These are phyloP conservation scores for Siphlonurus alternatus DNA, from an alignment of 2,888 invertebrate genomes.

Conservation along the genomic window DNA sequence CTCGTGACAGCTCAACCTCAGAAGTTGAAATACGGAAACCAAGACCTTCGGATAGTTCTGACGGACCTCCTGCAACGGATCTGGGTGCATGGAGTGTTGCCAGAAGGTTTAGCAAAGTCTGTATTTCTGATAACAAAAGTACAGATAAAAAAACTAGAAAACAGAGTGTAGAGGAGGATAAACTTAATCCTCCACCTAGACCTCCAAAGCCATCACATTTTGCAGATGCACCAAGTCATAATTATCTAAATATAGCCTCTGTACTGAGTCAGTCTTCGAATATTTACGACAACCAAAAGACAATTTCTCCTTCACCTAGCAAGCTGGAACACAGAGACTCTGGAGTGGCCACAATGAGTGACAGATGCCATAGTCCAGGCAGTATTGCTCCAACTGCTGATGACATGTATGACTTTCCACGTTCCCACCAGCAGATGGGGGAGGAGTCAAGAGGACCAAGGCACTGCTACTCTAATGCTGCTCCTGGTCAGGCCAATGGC, in stretches of 20 bases:
- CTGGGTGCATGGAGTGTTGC: constrained; percentile 3
- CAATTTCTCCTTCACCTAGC: neutral
- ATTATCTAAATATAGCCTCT: constrained; percentile 29
- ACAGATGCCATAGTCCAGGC: neutral
- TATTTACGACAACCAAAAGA: neutral
- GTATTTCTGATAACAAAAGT: constrained; percentile 1
- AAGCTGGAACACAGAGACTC: neutral
- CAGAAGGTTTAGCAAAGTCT: constrained; percentile 4
- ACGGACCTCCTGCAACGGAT: neutral
- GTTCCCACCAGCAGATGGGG: constrained; percentile 37
- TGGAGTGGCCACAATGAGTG: neutral
- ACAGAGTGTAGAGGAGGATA: neutral
- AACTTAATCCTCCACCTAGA: constrained; percentile 39
- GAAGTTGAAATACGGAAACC: constrained; percentile 13
- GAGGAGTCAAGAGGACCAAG: constrained; percentile 19
- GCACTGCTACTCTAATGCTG: constrained; percentile 44
- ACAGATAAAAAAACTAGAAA: neutral
- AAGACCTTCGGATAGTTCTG: constrained; percentile 38
- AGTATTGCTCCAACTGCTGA: constrained; percentile 21
- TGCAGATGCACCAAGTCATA: constrained; percentile 28
- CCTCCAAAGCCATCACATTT: constrained; percentile 56
- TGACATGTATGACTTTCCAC: constrained; percentile 52
- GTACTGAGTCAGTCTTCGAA: neutral
- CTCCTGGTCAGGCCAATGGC: constrained; percentile 32
- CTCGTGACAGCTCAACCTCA: constrained; percentile 12